These are phyloP conservation scores for Triplophysa bombifrons DNA, from an alignment of 2,797 vertebrate genomes.

Conservation along the genomic window DNA sequence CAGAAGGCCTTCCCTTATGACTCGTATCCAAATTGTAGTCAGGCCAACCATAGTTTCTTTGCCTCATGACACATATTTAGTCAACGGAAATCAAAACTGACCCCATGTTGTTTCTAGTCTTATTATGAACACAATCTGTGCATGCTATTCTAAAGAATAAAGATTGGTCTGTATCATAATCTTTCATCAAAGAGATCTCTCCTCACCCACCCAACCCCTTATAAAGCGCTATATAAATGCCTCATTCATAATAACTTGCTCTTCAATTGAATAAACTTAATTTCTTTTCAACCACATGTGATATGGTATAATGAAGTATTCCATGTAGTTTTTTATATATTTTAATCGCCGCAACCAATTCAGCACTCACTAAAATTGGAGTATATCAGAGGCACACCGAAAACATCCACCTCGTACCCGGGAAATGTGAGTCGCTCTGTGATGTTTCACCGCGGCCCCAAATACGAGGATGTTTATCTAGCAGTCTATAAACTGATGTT, in stretches of 20 bases:
- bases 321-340: neutral
- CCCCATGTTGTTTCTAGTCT: neutral
- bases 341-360: neutral
- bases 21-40: constrained; percentile 50
- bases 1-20: neutral
- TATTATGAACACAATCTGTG: neutral
- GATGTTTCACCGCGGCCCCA: constrained; percentile 28
- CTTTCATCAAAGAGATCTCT: neutral
- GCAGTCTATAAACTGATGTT: constrained; percentile 55
- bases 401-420: neutral
- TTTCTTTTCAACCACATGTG: neutral
- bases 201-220: too few relatives aligned
- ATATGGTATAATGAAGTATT: too few relatives aligned
- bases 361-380: neutral
- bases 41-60: neutral
- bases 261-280: neutral
- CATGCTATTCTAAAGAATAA: neutral
- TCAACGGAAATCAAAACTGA: neutral
- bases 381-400: neutral
- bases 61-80: neutral
- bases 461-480: constrained; percentile 53
- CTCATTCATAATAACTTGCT: neutral
- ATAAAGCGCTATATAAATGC: too few relatives aligned
- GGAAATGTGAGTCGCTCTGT: constrained; percentile 14
- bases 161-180: neutral